Evolutionary conservation across 2,888 invertebrate genomes (phyloP).

Genomic region (Lasius platythorax): DNA sequence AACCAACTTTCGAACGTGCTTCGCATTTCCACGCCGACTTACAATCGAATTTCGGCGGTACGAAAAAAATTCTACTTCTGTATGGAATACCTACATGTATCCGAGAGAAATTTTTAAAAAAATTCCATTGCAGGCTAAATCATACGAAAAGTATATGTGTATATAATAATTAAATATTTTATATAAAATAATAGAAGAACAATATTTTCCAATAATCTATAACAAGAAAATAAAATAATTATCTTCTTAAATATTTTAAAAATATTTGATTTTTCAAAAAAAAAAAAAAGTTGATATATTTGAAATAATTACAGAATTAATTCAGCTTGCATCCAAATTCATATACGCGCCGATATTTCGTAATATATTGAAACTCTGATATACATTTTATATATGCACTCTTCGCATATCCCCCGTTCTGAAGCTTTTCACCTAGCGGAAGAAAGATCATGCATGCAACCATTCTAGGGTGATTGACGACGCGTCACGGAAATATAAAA

Average conservation of each 20-base stretch:
- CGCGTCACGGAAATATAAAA: slow-evolving; percentile 48
- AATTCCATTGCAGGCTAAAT: neutral
- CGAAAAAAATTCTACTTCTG: slow-evolving; percentile 13
- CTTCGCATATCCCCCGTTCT: slow-evolving; percentile 16
- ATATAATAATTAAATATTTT: neutral
- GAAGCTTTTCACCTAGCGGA: slow-evolving; percentile 28
- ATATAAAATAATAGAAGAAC: neutral
- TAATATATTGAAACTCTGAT: neutral
- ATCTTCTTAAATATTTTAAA: neutral
- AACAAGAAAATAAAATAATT: neutral
- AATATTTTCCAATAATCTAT: neutral
- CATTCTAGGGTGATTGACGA: slow-evolving; percentile 45
- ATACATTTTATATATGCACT: neutral
- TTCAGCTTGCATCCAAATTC: neutral
- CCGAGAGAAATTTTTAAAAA: neutral
- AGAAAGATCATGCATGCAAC: slow-evolving; percentile 36
- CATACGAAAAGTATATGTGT: neutral
- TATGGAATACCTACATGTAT: neutral
- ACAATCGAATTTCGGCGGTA: slow-evolving; percentile 4
- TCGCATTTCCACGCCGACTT: neutral
- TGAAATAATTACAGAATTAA: neutral
- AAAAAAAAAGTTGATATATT: neutral
- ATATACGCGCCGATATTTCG: neutral
- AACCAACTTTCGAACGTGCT: slow-evolving; percentile 42
- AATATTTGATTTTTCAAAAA: neutral